Conservation (phyloP, 92 coral and sea anemone genomes). For the Chrysogorgia sp. region DNA sequence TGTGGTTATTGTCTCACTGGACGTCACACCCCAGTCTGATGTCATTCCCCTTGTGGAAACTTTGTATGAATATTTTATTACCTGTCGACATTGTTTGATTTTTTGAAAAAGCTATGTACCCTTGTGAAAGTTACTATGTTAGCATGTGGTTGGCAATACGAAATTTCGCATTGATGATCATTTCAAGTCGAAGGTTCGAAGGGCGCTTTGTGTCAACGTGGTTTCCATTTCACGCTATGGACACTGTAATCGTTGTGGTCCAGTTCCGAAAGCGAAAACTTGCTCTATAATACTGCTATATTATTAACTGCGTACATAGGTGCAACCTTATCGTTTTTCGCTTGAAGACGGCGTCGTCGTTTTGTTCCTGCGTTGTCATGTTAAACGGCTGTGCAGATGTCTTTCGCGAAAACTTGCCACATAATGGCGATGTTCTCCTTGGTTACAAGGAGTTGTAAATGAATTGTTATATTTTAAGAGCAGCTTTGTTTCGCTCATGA, state of each 20-base stretch:
- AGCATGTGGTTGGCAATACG: not conserved
- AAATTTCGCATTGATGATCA: not conserved
- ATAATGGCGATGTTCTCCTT: slow-evolving; percentile 32
- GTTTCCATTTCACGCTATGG: slow-evolving; percentile 25
- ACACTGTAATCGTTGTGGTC: not conserved
- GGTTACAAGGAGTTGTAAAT: slow-evolving; percentile 30
- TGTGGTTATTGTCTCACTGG: slow-evolving; percentile 27
- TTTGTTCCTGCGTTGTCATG: slow-evolving; percentile 25
- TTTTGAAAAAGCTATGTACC: not conserved
- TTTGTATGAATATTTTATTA: slow-evolving; percentile 32
- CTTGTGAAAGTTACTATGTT: not conserved
- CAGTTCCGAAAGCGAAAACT: not conserved
- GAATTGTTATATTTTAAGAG: not conserved
- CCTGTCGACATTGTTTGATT: not conserved
- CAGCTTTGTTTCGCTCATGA: not conserved
- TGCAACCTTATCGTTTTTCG: not conserved
- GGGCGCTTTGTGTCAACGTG: not conserved
- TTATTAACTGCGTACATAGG: not conserved
- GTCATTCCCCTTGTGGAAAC: slow-evolving; percentile 3
- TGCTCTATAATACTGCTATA: not conserved
- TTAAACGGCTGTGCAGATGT: slow-evolving; percentile 52
- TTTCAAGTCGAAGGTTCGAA: not conserved
- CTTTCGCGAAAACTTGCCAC: slow-evolving; percentile 17
- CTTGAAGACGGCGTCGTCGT: not conserved
- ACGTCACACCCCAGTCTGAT: slow-evolving; percentile 44